phyloP scores from a whole-genome alignment of 2,797 vertebrate genomes.

The Helicolenus hilgendorfi region DNA sequence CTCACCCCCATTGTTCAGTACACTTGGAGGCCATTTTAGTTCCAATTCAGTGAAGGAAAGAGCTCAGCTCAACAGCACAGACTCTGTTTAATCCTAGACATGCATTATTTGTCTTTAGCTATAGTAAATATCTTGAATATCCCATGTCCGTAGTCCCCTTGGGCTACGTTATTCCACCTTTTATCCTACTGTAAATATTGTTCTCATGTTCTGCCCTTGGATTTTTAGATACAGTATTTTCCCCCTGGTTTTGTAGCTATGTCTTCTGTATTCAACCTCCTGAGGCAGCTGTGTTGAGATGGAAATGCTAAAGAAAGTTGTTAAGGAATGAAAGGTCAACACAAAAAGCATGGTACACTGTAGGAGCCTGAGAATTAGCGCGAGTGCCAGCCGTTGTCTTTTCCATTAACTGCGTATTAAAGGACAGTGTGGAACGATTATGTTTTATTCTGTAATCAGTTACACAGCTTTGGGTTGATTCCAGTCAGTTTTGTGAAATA shows the following conservation, averaged over 20 bases:
- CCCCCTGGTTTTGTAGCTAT: not conserved
- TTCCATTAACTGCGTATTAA: constrained; percentile 13
- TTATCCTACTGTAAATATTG: not conserved
- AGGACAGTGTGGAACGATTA: constrained; percentile 7
- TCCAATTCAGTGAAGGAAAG: constrained; percentile 85
- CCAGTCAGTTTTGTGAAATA: constrained; percentile 40
- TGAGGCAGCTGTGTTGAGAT: constrained; percentile 16
- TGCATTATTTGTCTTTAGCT: constrained; percentile 73
- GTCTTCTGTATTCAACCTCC: constrained; percentile 23
- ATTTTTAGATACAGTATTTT: not conserved
- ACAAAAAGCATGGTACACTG: constrained; percentile 4
- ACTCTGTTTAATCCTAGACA: constrained; percentile 69
- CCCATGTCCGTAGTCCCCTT: not conserved
- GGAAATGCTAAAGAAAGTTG: constrained; percentile 37
- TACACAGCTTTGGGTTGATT: constrained; percentile 27
- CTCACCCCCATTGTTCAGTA: constrained; percentile 89
- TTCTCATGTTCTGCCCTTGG: not conserved
- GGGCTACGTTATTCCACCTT: not conserved
- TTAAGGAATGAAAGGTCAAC: constrained; percentile 50
- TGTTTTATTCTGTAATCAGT: constrained; percentile 39
- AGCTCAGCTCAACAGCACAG: constrained; percentile 70
- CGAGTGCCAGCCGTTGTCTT: constrained; percentile 34
- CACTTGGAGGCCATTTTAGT: constrained; percentile 90
- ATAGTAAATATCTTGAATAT: constrained; percentile 31
- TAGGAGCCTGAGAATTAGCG: constrained; percentile 11